These are phyloP conservation scores for Stomorhina lunata DNA, from an alignment of 2,888 invertebrate genomes.

Conservation along the genomic window DNA sequence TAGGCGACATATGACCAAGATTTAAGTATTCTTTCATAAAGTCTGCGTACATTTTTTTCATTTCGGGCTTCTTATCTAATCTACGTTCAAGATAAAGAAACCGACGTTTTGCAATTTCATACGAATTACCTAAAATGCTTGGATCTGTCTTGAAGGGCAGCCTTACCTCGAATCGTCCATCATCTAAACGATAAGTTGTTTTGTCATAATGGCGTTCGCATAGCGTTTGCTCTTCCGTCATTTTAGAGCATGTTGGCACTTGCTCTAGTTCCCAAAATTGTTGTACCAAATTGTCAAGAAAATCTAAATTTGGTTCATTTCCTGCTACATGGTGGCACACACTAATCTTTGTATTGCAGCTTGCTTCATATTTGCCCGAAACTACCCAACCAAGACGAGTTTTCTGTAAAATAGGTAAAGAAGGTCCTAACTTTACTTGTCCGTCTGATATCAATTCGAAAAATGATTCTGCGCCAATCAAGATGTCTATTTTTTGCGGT, in stretches of 20 bases:
- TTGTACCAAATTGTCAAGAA: not conserved
- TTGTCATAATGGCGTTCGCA: not conserved
- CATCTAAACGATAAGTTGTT: not conserved
- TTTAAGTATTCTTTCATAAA: conserved; percentile 56
- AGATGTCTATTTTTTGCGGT: conserved; percentile 7
- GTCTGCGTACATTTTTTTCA: conserved; percentile 42
- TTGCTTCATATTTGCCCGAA: conserved; percentile 17
- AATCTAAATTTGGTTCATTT: not conserved
- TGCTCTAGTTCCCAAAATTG: conserved; percentile 14
- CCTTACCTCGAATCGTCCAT: conserved; percentile 40
- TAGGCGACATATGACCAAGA: conserved; percentile 44
- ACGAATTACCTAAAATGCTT: conserved; percentile 49
- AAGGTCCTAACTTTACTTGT: no score
- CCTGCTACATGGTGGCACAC: not conserved
- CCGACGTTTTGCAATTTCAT: conserved; percentile 49
- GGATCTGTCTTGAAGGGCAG: conserved; percentile 52
- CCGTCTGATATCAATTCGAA: no score
- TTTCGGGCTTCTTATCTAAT: conserved; percentile 20
- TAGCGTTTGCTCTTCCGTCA: not conserved
- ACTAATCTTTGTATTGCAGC: not conserved
- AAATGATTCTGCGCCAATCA: conserved; percentile 35
- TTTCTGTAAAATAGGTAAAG: conserved; percentile 34
- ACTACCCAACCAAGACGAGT: conserved; percentile 50
- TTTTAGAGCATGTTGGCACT: not conserved
- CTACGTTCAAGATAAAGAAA: conserved; percentile 53